Percentiles rank a stretch among this genome's conserved stretches.
These are phyloP conservation scores for Plutomurus gul DNA, from an alignment of 1,140 invertebrate genomes.

Conservation along the genomic window DNA sequence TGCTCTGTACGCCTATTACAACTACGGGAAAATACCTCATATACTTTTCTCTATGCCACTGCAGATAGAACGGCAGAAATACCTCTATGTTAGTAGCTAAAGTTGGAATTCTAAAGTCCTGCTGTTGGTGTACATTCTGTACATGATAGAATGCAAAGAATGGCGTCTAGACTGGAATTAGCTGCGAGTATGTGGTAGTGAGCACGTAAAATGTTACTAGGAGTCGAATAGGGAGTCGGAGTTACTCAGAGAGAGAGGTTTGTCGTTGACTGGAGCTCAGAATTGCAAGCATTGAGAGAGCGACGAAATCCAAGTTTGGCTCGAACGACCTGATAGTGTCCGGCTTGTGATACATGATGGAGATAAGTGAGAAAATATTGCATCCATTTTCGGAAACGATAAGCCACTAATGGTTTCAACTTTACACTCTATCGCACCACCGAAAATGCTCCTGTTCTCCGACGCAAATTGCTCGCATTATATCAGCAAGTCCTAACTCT, in stretches of 20 bases:
- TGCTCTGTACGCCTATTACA: no score
- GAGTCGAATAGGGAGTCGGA: neutral
- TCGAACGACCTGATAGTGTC: constrained; percentile 48
- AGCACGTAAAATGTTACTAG: constrained; percentile 29
- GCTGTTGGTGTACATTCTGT: neutral
- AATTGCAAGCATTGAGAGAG: constrained; percentile 3
- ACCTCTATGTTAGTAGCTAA: neutral
- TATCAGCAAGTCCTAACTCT: constrained; percentile 46
- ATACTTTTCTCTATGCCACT: no score
- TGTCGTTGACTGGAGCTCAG: constrained; percentile 5
- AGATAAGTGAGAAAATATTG: constrained; percentile 52
- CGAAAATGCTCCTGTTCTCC: constrained; percentile 42
- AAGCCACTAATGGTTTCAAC: constrained; percentile 54
- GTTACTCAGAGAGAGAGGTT: constrained; percentile 1
- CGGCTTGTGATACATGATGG: constrained; percentile 45
- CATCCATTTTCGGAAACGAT: constrained; percentile 50
- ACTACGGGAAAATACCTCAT: no score
- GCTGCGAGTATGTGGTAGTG: constrained; percentile 20
- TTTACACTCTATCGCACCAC: constrained; percentile 52
- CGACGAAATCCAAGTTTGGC: constrained; percentile 48
- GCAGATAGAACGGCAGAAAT: no score
- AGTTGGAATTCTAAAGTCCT: neutral
- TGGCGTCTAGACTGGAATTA: constrained; percentile 25
- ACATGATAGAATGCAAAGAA: neutral
- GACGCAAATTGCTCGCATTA: constrained; percentile 45